These are phyloP conservation scores for Parapsyche elsis DNA, from an alignment of 1,140 invertebrate species.

Conservation along the genomic window DNA sequence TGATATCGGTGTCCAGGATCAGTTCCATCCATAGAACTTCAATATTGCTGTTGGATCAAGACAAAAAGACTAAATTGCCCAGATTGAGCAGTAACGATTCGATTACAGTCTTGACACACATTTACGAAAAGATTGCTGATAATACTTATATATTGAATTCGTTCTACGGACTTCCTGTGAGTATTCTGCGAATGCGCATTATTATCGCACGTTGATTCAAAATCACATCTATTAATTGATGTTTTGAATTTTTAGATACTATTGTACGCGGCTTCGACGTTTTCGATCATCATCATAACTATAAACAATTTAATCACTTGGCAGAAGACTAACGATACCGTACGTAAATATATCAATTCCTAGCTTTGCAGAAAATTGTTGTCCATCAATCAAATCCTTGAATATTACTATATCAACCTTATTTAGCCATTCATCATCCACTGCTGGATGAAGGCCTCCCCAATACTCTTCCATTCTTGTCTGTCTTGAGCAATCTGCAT, in stretches of 20 bases:
- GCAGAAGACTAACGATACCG: not conserved
- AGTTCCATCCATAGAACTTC: not conserved
- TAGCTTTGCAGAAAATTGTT: too few species aligned
- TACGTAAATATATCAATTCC: not conserved
- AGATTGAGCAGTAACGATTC: not conserved
- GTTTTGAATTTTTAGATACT: not conserved
- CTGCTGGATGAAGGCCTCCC: too few species aligned
- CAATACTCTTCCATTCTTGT: too few species aligned
- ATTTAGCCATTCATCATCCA: too few species aligned
- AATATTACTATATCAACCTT: too few species aligned
- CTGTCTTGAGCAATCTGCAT: too few species aligned
- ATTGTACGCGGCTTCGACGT: not conserved
- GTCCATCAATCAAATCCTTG: too few species aligned
- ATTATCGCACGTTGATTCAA: too few species aligned
- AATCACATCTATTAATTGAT: too few species aligned
- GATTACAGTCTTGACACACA: constrained; percentile 8
- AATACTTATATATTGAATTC: constrained; percentile 25
- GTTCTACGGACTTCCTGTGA: constrained; percentile 32
- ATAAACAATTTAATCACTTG: constrained; percentile 22
- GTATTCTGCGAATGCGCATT: not conserved
- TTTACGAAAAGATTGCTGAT: constrained; percentile 38
- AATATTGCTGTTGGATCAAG: not conserved
- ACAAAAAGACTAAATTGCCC: not conserved
- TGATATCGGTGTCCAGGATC: constrained; percentile 3
- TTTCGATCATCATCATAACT: constrained; percentile 16